Evolutionary conservation across 2,888 invertebrate genomes (phyloP).

Genomic region (Campopleginae sp.): DNA sequence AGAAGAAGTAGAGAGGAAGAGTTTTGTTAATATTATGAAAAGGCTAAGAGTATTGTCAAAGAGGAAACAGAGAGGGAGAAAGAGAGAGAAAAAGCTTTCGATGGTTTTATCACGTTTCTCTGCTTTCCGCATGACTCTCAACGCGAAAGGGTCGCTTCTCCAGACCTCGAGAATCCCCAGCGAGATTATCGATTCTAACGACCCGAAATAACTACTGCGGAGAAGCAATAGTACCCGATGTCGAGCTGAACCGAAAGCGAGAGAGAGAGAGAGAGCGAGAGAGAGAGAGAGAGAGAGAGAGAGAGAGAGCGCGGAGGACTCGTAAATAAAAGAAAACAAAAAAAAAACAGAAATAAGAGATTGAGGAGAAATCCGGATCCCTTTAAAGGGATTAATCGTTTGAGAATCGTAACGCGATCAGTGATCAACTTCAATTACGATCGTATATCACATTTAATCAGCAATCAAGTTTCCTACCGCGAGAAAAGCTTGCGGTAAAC

Average conservation of each 20-base stretch:
- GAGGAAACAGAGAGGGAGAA: not conserved
- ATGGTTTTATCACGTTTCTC: constrained; percentile 59
- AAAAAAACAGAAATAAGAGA: constrained; percentile 17
- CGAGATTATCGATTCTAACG: constrained; percentile 69
- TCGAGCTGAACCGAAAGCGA: constrained; percentile 44
- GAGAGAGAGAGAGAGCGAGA: too few species aligned
- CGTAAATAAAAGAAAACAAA: constrained; percentile 36
- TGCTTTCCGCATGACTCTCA: constrained; percentile 49
- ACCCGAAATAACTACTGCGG: constrained; percentile 66
- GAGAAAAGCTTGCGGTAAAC: constrained; percentile 21
- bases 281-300: constrained; percentile 22
- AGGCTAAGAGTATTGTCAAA: not conserved
- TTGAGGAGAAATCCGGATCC: constrained; percentile 47
- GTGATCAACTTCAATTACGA: constrained; percentile 59
- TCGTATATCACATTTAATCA: constrained; percentile 61
- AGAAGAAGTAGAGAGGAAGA: not conserved
- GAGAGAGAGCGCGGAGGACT: constrained; percentile 5
- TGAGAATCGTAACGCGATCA: constrained; percentile 57
- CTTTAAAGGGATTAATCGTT: constrained; percentile 64
- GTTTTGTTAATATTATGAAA: constrained; percentile 8
- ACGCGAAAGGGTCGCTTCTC: constrained; percentile 62
- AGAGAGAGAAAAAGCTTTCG: constrained; percentile 31
- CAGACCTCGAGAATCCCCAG: constrained; percentile 64
- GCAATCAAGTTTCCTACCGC: constrained; percentile 35
- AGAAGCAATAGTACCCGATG: constrained; percentile 48